Evolutionary conservation across 2,113 vertebrate genomes (phyloP).

Genomic region (Podocnemis expansa): DNA sequence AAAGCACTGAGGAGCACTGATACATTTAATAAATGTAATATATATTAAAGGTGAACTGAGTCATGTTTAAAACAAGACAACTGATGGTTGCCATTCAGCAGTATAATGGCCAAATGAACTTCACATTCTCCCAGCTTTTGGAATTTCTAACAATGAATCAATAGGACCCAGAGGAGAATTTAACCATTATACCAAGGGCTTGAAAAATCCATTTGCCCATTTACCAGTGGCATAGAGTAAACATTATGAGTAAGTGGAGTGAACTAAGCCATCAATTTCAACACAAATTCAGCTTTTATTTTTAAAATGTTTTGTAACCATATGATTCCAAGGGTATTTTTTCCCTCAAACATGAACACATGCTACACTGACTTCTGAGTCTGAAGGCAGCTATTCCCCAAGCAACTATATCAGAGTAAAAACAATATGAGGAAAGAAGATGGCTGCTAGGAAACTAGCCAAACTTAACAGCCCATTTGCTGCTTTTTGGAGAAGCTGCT

Average conservation of each 20-base stretch:
- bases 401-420: neutral
- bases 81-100: constrained; percentile 6
- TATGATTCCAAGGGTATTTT: neutral
- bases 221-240: neutral
- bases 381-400: neutral
- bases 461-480: neutral
- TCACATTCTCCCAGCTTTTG: neutral
- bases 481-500: neutral
- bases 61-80: constrained; percentile 18
- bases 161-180: neutral
- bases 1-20: constrained; percentile 28
- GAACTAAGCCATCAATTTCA: neutral
- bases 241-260: neutral
- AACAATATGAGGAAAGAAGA: neutral
- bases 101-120: neutral
- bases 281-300: neutral
- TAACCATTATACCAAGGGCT: neutral
- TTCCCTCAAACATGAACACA: neutral
- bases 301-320: neutral
- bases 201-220: neutral
- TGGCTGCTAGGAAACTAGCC: neutral
- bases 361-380: neutral
- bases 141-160: constrained; percentile 16
- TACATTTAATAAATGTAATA: neutral
- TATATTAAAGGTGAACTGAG: constrained; percentile 30